Percentiles rank a stretch among this genome's conserved stretches.
phyloP scores from a whole-genome alignment of 2,888 invertebrate genomes.

The Halictus ligatus region DNA sequence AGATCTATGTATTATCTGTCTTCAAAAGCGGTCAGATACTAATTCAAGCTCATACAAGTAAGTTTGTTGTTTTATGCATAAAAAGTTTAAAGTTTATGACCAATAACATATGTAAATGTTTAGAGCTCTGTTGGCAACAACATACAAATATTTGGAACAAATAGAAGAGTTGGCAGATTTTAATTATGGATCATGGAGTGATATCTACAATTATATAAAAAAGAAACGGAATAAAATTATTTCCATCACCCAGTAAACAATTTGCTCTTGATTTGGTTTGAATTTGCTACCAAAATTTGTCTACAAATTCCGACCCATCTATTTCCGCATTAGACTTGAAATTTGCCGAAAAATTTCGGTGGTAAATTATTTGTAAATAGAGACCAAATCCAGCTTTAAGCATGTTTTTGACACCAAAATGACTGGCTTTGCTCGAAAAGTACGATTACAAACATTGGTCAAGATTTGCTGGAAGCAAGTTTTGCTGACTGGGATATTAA shows the following conservation, averaged over 20 bases:
- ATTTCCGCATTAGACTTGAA: too few species aligned
- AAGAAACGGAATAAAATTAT: constrained; percentile 12
- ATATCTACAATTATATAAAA: constrained; percentile 18
- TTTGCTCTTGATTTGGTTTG: too few species aligned
- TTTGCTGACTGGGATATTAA: too few species aligned
- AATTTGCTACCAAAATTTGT: too few species aligned
- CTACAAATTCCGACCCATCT: too few species aligned
- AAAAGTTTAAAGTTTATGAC: neutral
- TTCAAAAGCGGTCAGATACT: constrained; percentile 74
- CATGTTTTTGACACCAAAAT: too few species aligned
- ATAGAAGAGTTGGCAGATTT: constrained; percentile 21
- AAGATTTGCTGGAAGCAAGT: too few species aligned
- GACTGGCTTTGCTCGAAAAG: too few species aligned
- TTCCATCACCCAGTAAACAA: neutral
- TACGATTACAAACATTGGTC: too few species aligned
- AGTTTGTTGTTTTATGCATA: constrained; percentile 24
- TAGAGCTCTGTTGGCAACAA: constrained; percentile 2
- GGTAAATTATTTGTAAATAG: too few species aligned
- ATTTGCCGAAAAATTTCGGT: too few species aligned
- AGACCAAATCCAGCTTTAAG: too few species aligned
- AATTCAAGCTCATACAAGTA: constrained; percentile 73
- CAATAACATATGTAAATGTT: neutral
- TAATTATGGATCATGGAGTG: constrained; percentile 37
- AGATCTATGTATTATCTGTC: constrained; percentile 86
- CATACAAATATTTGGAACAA: constrained; percentile 21